Percentiles rank a stretch among this genome's conserved stretches.
These are phyloP conservation scores for Isotomurus palustris DNA, from an alignment of 2,888 invertebrate genomes.

Conservation along the genomic window DNA sequence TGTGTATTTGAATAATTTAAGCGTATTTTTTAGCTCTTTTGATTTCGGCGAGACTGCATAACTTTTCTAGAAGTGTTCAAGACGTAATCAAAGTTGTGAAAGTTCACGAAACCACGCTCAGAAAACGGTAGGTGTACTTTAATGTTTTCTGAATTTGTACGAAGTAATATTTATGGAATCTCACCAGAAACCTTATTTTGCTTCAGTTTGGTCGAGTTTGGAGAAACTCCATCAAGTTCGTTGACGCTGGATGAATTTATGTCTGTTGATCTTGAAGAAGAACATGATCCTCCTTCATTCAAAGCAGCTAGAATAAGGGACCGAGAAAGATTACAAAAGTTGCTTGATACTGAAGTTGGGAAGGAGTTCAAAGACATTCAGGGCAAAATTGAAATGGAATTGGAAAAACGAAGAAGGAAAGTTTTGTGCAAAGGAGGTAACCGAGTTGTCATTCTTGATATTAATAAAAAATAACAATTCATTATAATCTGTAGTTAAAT, in stretches of 20 bases:
- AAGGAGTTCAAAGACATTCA: conserved; percentile 69
- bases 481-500: too few relatives aligned
- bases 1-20: background rate
- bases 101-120: conserved; percentile 87
- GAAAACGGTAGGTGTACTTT: conserved; percentile 63
- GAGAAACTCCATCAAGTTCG: conserved; percentile 91
- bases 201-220: conserved; percentile 79
- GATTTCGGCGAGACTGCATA: conserved; percentile 88
- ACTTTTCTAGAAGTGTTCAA: conserved; percentile 76
- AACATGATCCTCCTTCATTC: conserved; percentile 93
- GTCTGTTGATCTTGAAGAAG: conserved; percentile 91
- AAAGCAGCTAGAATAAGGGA: conserved; percentile 84
- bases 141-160: conserved; percentile 13
- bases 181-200: background rate
- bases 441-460: too few relatives aligned
- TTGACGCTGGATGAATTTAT: conserved; percentile 95
- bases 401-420: conserved; percentile 57
- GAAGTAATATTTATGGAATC: background rate
- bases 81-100: conserved; percentile 93
- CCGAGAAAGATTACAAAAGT: conserved; percentile 72
- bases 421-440: conserved; percentile 17
- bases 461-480: too few relatives aligned
- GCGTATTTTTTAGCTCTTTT: conserved; percentile 66
- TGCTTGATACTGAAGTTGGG: conserved; percentile 55
- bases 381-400: conserved; percentile 74